Evolutionary conservation across 2,888 invertebrate species (phyloP), one percentile per base, ranked within the genome.

Genomic region (Cephonodes hylas): DNA sequence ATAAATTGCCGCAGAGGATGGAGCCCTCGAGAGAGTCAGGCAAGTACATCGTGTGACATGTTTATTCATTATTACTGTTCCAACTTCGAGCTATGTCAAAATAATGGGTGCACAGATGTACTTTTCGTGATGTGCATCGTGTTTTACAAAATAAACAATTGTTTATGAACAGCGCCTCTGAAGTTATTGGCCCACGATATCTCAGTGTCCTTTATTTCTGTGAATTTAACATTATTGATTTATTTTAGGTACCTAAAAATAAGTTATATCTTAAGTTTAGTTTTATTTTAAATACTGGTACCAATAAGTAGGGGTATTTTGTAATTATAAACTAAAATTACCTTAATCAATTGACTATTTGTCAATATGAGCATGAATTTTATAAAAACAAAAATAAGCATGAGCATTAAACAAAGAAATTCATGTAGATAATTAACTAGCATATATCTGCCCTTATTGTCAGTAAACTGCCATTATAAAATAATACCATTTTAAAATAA

Each of bases 1-100:
- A 69, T 81, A 83, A 77, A 77, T 79, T 82, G 73, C 74, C 76
- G 74, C 74, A 70, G 75, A 88, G 78, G 83, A 92, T 92, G 92
- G 92, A 92, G 84, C 89, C 91, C 84, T 88, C 92, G 77, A 91
- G 92, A 87, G 92, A 92, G 66, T 80, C 91, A 88, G 92, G 92
- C 84, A 80, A 85, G 88, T 82, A 62, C 58, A 18, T 59, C 59
- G 60, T 38, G 38, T 31, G 15, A 56, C 13, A 53, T 38, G 48
- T 42, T 18, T 42, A 53, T 61, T 61, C 3, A 38, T 34, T 34
- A 10, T 6, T 18, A 42, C 25, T 46, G 23, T 8, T 45, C n/a
- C 4, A 38, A 64, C 42, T 34, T 46, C 42, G 61, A 58, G 44
- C 58, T 64, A 46, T 57, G 34, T 59, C 59, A 66, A 67, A 65